These are phyloP conservation scores for Watsonalla cultraria DNA, from an alignment of 2,888 invertebrate species.

Conservation along the genomic window DNA sequence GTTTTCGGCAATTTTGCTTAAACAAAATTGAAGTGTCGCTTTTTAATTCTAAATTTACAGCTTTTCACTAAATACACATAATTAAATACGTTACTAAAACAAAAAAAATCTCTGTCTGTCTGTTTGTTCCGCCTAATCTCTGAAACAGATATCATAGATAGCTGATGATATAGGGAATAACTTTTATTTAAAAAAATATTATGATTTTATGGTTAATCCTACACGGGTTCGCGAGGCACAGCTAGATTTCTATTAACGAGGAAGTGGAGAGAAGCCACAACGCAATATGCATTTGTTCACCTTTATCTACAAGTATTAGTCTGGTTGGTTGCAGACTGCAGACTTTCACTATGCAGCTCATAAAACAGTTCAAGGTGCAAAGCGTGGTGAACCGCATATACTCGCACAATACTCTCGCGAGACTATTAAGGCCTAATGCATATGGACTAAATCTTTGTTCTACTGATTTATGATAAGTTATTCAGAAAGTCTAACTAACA, in stretches of 20 bases:
- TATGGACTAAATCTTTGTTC: neutral
- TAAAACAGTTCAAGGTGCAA: constrained; percentile 32
- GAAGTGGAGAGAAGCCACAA: neutral
- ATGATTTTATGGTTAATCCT: too few relatives aligned
- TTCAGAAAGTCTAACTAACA: neutral
- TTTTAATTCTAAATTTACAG: too few relatives aligned
- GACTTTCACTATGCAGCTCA: constrained; percentile 28
- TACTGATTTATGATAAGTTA: neutral
- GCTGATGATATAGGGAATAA: too few relatives aligned
- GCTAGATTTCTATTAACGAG: neutral
- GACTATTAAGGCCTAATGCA: constrained; percentile 6
- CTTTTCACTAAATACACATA: too few relatives aligned
- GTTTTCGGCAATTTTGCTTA: neutral
- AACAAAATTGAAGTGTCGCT: too few relatives aligned
- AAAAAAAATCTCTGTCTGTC: too few relatives aligned
- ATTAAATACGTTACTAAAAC: too few relatives aligned
- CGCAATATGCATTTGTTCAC: neutral
- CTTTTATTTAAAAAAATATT: too few relatives aligned
- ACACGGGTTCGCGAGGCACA: neutral
- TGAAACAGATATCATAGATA: too few relatives aligned
- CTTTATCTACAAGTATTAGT: neutral
- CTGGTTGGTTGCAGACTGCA: constrained; percentile 5
- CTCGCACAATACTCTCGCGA: constrained; percentile 10
- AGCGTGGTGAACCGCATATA: constrained; percentile 9
- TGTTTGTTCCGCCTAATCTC: too few relatives aligned